Evolutionary conservation across 1,140 invertebrate species (phyloP).

Genomic region (Heliconius nattereri): DNA sequence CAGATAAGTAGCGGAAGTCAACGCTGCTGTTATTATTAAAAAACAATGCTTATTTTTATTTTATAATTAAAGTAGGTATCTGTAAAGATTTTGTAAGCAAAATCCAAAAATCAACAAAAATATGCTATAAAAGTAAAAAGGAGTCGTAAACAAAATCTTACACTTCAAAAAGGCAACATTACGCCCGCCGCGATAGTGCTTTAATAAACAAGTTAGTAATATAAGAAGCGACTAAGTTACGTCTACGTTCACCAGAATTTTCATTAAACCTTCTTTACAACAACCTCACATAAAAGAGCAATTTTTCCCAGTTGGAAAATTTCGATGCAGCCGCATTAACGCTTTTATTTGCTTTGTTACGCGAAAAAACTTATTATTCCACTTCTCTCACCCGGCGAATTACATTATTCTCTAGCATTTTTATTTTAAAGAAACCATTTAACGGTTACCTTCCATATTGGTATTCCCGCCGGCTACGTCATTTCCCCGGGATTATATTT

Average conservation of each 20-base stretch:
- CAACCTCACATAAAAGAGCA: slow-evolving; percentile 76
- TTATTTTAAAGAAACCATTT: slow-evolving; percentile 50
- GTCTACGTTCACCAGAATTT: slow-evolving; percentile 64
- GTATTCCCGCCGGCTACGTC: slow-evolving; percentile 33
- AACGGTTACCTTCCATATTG: slow-evolving; percentile 44
- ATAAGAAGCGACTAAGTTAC: slow-evolving; percentile 50
- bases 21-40: no score
- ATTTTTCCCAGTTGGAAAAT: slow-evolving; percentile 77
- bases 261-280: slow-evolving; percentile 76
- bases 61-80: no score
- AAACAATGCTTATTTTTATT: no score
- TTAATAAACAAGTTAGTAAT: slow-evolving; percentile 42
- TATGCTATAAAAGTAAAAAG: background rate
- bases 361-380: slow-evolving; percentile 79
- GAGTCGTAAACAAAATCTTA: background rate
- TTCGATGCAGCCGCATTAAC: slow-evolving; percentile 78
- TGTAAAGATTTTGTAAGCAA: background rate
- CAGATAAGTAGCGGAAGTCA: no score
- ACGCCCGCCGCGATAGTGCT: slow-evolving; percentile 44
- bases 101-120: background rate
- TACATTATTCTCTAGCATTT: slow-evolving; percentile 72
- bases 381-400: slow-evolving; percentile 71
- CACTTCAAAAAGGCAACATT: slow-evolving; percentile 14
- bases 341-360: slow-evolving; percentile 77
- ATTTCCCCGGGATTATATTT: slow-evolving; percentile 33